These are phyloP conservation scores for Antrozous pallidus DNA, from an alignment of 2,797 vertebrate genomes.

Conservation along the genomic window DNA sequence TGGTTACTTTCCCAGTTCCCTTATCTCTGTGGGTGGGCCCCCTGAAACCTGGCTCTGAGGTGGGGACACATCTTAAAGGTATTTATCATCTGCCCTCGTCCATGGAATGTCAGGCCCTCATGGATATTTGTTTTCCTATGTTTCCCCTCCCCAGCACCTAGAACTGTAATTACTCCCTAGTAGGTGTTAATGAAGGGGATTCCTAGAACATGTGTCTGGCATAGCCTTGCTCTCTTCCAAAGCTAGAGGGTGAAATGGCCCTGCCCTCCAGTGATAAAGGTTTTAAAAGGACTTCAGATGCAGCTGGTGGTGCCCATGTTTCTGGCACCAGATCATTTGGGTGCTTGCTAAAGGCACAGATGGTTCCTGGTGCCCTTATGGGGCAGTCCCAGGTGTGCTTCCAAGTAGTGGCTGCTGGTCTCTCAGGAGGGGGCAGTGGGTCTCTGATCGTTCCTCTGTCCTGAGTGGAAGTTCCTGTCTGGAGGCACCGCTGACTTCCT, in stretches of 20 bases:
- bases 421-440: background rate
- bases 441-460: background rate
- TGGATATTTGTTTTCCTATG: too few relatives aligned
- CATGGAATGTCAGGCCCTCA: background rate
- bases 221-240: background rate
- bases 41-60: too few relatives aligned
- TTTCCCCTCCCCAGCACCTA: background rate
- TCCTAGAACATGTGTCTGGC: background rate
- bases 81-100: background rate
- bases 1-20: background rate
- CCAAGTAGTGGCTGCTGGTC: background rate
- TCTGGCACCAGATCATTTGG: background rate
- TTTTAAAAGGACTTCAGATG: background rate
- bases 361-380: background rate
- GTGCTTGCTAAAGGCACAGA: background rate
- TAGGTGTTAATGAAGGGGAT: background rate
- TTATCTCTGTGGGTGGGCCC: background rate
- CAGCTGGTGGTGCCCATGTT: background rate
- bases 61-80: too few relatives aligned
- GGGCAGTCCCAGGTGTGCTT: background rate
- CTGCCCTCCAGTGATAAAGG: background rate
- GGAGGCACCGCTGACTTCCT: rapidly evolving
- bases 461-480: background rate
- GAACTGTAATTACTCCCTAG: too few relatives aligned
- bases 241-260: background rate